Evolutionary conservation across 2,113 vertebrate genomes (phyloP).

Genomic region (Sylvietta virens): DNA sequence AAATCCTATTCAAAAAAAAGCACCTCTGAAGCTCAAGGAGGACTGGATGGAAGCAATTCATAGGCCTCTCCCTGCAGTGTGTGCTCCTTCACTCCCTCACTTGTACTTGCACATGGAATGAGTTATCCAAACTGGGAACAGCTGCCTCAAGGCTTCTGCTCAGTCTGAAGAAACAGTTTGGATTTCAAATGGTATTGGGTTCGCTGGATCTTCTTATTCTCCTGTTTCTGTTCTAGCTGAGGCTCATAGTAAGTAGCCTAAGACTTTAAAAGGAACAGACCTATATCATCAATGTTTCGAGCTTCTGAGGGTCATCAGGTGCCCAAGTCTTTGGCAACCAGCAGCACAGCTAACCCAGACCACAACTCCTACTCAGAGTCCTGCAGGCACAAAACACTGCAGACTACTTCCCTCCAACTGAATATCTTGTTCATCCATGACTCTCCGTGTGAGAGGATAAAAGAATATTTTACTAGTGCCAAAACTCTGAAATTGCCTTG

Average conservation of each 20-base stretch:
- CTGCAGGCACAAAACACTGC: background rate
- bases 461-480: background rate
- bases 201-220: background rate
- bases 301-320: background rate
- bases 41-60: background rate
- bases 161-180: background rate
- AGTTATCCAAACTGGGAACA: conserved; percentile 45
- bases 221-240: background rate
- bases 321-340: background rate
- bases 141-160: background rate
- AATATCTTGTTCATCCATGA: background rate
- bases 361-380: background rate
- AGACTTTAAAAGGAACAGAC: background rate
- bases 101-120: background rate
- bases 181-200: background rate
- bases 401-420: background rate
- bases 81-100: background rate
- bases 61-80: background rate
- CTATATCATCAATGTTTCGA: background rate
- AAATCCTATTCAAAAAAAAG: background rate
- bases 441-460: background rate
- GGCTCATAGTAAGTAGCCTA: background rate
- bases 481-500: background rate
- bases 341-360: background rate
- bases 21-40: background rate